Base-by-base conservation (phyloP, 1,140 invertebrate species). In the Delia radicum region DNA sequence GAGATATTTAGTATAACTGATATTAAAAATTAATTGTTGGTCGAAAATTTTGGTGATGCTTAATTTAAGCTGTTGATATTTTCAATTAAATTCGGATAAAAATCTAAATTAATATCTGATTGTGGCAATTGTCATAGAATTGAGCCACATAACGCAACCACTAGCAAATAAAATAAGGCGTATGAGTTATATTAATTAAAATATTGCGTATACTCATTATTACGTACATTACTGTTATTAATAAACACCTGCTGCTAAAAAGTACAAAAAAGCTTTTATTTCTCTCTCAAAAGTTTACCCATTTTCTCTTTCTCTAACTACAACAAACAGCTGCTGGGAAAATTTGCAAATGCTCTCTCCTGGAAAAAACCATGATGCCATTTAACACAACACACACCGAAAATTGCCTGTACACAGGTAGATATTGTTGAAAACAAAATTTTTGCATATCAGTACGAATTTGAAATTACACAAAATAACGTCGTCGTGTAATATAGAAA, bases 381-480 rank as follows among this genome's bases (percentile, higher is more conserved):
- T 63, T 63, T 28, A 63, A 13, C 26, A 67, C 63, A 18, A 1
- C 63, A 69, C 65, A 24, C 31, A 69, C 18, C 10, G 48, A 55
- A 55, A 55, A 55, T 18, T 55, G 48, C 48, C 48, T 55, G 48
- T 18, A 55, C 65, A 69, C 65, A 69, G 65, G 65, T 69, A 69
- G 65, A 69, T 69, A 69, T 31, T 33, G 29, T 33, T 31, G 65
- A 69, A 69, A 69, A 69, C 29, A 69, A n/a, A 33, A 69, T 21
- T n/a, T n/a, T n/a, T 33, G 65, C 65, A 69, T 33, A 69, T 69
- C 65, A 69, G 65, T 69, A 69, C 65, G 65, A 69, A 69, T 69
- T 69, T 69, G 65, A 69, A 69, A 31, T 33, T 69, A 69, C 65
- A 69, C 31, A 21, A 33, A 69, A 69, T 69, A 69, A 33, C 65